Base-by-base conservation (phyloP, 2,888 invertebrate species). In the Orthosia gracilis region DNA sequence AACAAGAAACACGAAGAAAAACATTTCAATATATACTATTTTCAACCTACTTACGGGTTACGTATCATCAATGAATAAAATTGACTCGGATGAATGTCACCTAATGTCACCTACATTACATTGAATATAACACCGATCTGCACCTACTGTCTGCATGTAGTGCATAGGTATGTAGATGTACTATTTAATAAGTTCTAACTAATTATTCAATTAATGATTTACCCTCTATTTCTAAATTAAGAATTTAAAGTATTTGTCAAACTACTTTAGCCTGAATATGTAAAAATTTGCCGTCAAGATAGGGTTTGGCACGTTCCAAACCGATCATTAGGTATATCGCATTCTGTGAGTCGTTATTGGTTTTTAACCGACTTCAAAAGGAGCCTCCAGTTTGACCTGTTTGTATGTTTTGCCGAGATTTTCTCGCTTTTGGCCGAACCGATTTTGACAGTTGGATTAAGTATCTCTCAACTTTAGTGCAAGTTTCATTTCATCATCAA, bases 21-120 rank as follows among this genome's bases (percentile, higher is more conserved):
- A 62, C 45, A 66, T 47, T 12, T 50, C 61, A 59, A 50, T 61
- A 62, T 54, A n/a, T 72, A 64, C 61, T 66, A 67, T 78, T 69
- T 67, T 76, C 57, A 63, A 76, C 69, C 73, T 57, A 61, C 52
- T 66, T 69, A 50, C 64, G 65, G 59, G 59, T 64, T 61, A 50
- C 68, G 64, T 80, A 74, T 80, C 78, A 61, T 82, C 62, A 66
- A 83, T 87, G 68, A 81, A 86, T 86, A 69, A 78, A 76, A 83
- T 80, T 82, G 69, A 83, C 76, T 87, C 66, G 54, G 54, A 74
- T 81, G 72, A 72, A 75, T 76, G 45, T 65, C n/a, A 74, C 40
- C 9, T 40, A 40, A 45, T 17, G 63, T 73, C 77, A 78, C 80
- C 78, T 74, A 76, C 47, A 76, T 85, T 87, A 68, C 66, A 80